Base-by-base conservation (phyloP, 2,113 vertebrate genomes). In the Baryphthengus martii region DNA sequence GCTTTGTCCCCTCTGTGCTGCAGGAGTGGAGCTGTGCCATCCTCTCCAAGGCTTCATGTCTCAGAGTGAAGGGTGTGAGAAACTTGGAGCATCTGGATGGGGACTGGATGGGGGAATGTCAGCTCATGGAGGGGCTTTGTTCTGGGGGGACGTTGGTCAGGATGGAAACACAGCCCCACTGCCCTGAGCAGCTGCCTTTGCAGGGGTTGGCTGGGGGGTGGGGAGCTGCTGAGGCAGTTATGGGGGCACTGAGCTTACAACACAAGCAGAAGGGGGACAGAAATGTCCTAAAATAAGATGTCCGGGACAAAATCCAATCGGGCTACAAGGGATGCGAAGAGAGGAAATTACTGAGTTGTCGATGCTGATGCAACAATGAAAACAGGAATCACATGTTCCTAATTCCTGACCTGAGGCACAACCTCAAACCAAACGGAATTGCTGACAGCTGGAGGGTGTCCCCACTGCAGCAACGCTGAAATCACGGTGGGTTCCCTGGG, bases 121-220 rank as follows among this genome's bases (percentile, higher is more conserved):
- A 39, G 49, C 24, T 61, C 13, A 0, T 3, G 58, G 76, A 78
- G 8, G 10, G 61, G 12, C 2, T 14, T 88, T 66, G 55, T 40
- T 70, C 40, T 11, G 8, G 5, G 37, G 3, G 24, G 24, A 47
- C 0, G 0, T 5, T 26, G 35, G 10, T 3, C 3, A 3, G 70
- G 71, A 6, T n/a, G 56, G 75, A 82, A 17, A 59, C 25, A 11
- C 21, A 65, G 35, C 44, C 58, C 67, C 76, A 9, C 10, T 5
- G 4, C 31, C 53, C 66, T 7, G 14, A 76, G 63, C 72, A 45
- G 40, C 83, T 45, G 33, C 29, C 77, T 67, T 28, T 45, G 10
- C 63, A 19, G n/a, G 10, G 21, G 12, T 8, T 7, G 6, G 11
- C n/a, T 8, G 31, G 62, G 31, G 50, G 18, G 14, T 0, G 3